Evolutionary conservation across 2,888 invertebrate species (phyloP).

Genomic region (Sicus ferrugineus): DNA sequence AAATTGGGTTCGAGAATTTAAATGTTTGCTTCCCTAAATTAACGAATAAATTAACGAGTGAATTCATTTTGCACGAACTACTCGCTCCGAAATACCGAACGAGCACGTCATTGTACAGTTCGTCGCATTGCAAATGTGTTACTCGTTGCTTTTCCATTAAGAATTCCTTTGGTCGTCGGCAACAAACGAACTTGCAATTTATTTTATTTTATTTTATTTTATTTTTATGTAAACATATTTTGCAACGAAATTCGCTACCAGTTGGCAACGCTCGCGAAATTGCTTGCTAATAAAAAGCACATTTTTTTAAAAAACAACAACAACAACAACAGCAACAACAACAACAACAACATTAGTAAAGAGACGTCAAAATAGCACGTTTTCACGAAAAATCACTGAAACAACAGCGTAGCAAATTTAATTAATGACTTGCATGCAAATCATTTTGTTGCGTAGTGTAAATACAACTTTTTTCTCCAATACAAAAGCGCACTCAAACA

Average conservation of each 20-base stretch:
- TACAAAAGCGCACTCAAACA: no score
- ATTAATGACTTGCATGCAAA: constrained; percentile 13
- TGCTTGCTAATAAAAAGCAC: not conserved
- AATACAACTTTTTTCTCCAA: no score
- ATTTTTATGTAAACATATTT: not conserved
- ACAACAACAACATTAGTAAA: no score
- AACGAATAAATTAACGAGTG: no score
- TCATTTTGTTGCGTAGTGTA: constrained; percentile 5
- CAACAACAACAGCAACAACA: no score
- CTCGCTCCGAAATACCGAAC: no score
- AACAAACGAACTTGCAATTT: not conserved
- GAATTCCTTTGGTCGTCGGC: not conserved
- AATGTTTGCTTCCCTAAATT: no score
- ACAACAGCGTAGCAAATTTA: not conserved
- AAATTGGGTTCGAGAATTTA: no score
- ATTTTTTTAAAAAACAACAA: not conserved
- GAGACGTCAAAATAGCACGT: no score
- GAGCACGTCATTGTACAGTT: no score
- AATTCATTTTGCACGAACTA: no score
- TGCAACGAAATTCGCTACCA: not conserved
- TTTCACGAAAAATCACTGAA: not conserved
- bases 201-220: not conserved
- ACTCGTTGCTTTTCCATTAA: not conserved
- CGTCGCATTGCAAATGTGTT: constrained; percentile 8
- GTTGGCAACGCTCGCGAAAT: not conserved